phyloP scores from a whole-genome alignment of 1,140 invertebrate genomes.

The Platorchestia sp. region DNA sequence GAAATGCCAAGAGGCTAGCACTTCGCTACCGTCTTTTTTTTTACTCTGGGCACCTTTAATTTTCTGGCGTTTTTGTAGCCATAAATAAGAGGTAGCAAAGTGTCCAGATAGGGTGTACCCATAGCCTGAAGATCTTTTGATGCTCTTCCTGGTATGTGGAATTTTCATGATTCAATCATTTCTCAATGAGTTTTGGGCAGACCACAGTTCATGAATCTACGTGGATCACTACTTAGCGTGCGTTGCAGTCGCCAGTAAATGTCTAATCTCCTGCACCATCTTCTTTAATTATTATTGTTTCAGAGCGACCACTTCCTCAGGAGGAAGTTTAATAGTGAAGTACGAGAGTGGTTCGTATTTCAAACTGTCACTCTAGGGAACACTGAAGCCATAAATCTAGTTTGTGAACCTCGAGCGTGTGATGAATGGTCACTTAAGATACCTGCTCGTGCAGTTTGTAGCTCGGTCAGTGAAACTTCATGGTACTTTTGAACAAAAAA shows the following conservation, averaged over 20 bases:
- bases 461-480: not conserved
- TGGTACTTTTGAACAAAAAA: not conserved
- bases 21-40: not conserved
- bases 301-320: not conserved
- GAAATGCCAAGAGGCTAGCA: not conserved
- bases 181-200: not conserved
- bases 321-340: not conserved
- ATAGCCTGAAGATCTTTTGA: not conserved
- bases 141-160: not conserved
- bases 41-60: not conserved
- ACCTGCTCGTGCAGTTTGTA: not conserved
- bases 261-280: not conserved
- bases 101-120: not conserved
- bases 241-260: not conserved
- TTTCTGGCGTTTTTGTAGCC: not conserved
- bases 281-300: not conserved
- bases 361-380: not conserved
- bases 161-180: not conserved
- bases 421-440: not conserved
- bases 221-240: not conserved
- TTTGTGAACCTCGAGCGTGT: not conserved
- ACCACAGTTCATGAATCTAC: not conserved
- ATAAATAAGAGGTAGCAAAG: not conserved
- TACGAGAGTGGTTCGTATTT: not conserved
- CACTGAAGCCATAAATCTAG: not conserved